Conservation (phyloP, 2,797 vertebrate species). For the Botia almorhae region DNA sequence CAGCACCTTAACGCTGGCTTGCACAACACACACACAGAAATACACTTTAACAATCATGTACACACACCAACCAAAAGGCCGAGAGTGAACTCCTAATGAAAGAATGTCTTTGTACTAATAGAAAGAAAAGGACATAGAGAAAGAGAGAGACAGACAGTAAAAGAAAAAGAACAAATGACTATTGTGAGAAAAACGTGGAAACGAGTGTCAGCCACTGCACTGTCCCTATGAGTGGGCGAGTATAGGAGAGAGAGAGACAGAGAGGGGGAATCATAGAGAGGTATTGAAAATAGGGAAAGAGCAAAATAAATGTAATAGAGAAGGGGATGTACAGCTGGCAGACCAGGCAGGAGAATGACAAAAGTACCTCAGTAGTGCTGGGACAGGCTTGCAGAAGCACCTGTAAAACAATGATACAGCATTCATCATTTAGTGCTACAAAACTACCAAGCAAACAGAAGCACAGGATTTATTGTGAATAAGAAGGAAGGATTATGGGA, state of each 20-base stretch:
- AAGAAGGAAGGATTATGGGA: constrained; percentile 55
- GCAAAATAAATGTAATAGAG: constrained; percentile 2
- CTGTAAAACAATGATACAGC: constrained; percentile 57
- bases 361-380: constrained; percentile 70
- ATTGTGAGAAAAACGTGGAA: constrained; percentile 34
- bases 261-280: constrained; percentile 4
- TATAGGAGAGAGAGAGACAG: constrained; percentile 23
- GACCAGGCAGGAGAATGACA: background rate
- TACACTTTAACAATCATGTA: constrained; percentile 11
- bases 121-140: background rate
- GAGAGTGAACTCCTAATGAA: constrained; percentile 29
- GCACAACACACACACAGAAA: background rate
- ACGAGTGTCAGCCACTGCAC: constrained; percentile 47
- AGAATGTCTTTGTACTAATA: constrained; percentile 41
- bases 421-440: constrained; percentile 1
- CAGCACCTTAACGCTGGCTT: constrained; percentile 36
- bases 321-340: background rate
- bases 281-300: too few relatives aligned
- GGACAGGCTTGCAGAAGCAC: constrained; percentile 71
- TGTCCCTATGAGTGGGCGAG: constrained; percentile 48
- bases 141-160: background rate
- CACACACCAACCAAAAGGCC: constrained; percentile 10
- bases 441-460: background rate
- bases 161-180: constrained; percentile 34
- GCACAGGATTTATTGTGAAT: constrained; percentile 8